Evolutionary conservation across 2,888 invertebrate species (phyloP), one percentile per base, ranked within the genome.

Genomic region (Digitonthophagus gazella): DNA sequence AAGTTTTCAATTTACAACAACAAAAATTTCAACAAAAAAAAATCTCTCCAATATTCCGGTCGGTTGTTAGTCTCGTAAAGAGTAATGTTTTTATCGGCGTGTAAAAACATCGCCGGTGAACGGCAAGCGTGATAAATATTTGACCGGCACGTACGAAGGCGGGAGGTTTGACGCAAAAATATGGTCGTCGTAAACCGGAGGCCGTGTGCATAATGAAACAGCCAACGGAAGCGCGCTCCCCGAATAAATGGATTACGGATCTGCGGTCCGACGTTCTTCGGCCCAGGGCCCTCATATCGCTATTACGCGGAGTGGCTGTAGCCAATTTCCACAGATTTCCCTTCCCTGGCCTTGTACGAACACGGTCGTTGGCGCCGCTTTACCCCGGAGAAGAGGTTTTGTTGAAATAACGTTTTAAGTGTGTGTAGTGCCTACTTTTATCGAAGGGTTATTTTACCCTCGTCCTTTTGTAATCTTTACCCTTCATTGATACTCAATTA

Each of bases 241-340:
- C 61, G 58, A 65, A 68, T 68, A 68, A 68, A 70, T 68, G 70
- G 67, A 70, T 67, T 70, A 70, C 70, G 70, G 70, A 70, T 67
- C 70, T 70, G 70, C 65, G 61, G 61, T 61, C 58, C 18, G 61
- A 20, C n/a, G 61, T 18, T 19, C 16, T 14, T 20, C 5, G 19
- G 19, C 61, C 61, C 18, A 15, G 16, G n/a, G 19, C 61, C 19
- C 19, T 20, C 11, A 61, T 61, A 61, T 61, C 61, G 19, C 61
- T 61, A 61, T 61, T 61, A 61, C 61, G 66, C 28, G 58, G 44
- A 15, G 58, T 22, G 65, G 65, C 20, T 65, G 44, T 64, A 69
- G 73, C 73, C 73, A 73, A 71, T 74, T 74, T 71, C 72, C 68
- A 70, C 71, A 72, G 74, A 75, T 76, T 71, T 72, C 73, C 72